Evolutionary conservation across 1,140 invertebrate genomes (phyloP), one percentile per base, ranked within the genome.

Genomic region (Oryctes rhinoceros): DNA sequence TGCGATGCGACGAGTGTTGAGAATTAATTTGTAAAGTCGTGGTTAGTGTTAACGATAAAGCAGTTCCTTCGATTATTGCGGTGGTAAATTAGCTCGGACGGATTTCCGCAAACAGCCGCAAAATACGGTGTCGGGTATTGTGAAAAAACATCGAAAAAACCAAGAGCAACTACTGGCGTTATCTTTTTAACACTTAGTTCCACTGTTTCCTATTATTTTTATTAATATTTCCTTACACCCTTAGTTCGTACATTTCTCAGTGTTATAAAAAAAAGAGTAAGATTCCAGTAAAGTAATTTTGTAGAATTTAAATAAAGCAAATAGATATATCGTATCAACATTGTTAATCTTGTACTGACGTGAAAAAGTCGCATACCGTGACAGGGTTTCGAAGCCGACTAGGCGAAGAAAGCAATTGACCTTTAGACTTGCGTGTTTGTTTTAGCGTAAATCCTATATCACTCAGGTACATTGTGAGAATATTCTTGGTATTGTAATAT

Each of bases 381-480:
- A 59, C 15, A 59, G 18, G 15, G 53, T n/a, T 59, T 59, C 18
- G 15, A 59, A 6, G 18, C n/a, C 15, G 53, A 59, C 53, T 59
- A 59, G 13, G 1, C 53, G 53, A 59, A 18, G 53, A 59, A 59
- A 59, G 53, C 18, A 59, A n/a, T 59, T 59, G 15, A n/a, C 53
- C 13, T 59, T 59, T 59, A 59, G 18, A 59, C 53, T 18, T 59
- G 15, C n/a, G 53, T 59, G 53, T 59, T 59, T 15, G 18, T n/a
- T 18, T 53, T 59, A 59, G 13, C 53, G 53, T 59, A 59, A 59
- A 59, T 59, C 53, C 53, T 59, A 53, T 13, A 11, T 53, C n/a
- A 59, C 18, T 18, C 3, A 59, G 15, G 6, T 59, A n/a, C 4
- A 59, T 59, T 59, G 18, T 18, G 13, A 6, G 53, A 59, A 18